Base-by-base conservation (phyloP, 2,797 vertebrate species). In the Eurystomus glaucurus region DNA sequence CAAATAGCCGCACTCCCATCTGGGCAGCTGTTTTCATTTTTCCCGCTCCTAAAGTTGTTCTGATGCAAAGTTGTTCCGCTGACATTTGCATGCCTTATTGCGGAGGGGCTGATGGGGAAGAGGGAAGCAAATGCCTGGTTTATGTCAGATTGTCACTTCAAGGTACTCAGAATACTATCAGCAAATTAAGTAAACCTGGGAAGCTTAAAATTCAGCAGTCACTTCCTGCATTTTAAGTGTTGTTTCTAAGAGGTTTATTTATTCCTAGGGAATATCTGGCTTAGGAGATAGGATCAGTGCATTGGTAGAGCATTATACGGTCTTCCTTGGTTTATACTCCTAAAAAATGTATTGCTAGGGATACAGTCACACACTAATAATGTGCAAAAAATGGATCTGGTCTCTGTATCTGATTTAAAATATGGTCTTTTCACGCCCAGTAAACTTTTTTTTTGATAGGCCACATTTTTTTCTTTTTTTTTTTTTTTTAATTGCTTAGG, bases 81-180 rank as follows among this genome's bases (percentile, higher is more conserved):
- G 29, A 54, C 29, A 18, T 31, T 54, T 54, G 52, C 10, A 10
- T 31, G 52, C 16, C 52, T 54, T 17, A 17, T 54, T 31, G 37
- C 28, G 85, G 62, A 71, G 57, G 55, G 51, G 35, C 66, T 39
- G 14, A 31, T 72, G 72, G 78, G 55, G 60, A 93, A 94, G 28
- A 66, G 20, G 28, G 45, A 45, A 69, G 17, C 21, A 85, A 33
- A 64, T 71, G 48, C 48, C 94, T 90, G 61, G 11, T 88, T 97
- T 33, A 35, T 74, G 68, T 86, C 90, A 91, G 65, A 60, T 50
- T 39, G 25, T 58, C 86, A 81, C 84, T 89, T 94, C 78, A 86
- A 87, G 33, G 28, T 89, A 69, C 83, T 96, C 75, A 74, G 92
- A 91, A 83, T 61, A 55, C 28, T 85, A 72, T 84, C 83, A 92